Percentiles rank a stretch among this genome's conserved stretches.
phyloP scores from a whole-genome alignment of 2,888 invertebrate genomes.

The Cheilosia soror region DNA sequence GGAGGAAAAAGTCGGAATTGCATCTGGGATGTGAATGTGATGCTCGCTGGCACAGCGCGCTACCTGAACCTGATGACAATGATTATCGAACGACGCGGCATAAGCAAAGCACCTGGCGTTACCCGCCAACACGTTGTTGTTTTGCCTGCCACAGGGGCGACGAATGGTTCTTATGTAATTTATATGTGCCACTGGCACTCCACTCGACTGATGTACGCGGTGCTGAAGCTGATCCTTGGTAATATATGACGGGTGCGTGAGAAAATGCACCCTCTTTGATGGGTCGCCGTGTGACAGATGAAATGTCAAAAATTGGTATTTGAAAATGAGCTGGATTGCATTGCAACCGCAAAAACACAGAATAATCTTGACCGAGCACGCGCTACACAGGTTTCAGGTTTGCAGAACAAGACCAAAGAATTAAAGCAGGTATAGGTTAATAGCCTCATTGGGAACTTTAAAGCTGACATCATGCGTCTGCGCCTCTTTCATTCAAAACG shows the following conservation, averaged over 20 bases:
- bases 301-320: constrained; percentile 5
- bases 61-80: constrained; percentile 66
- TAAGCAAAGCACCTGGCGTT: constrained; percentile 67
- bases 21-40: constrained; percentile 11
- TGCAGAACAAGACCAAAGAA: too few species aligned
- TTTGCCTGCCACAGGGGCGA: constrained; percentile 35
- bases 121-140: constrained; percentile 62
- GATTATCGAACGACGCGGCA: constrained; percentile 57
- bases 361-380: too few species aligned
- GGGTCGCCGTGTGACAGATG: constrained; percentile 2
- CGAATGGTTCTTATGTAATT: constrained; percentile 50
- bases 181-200: constrained; percentile 2
- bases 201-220: neutral
- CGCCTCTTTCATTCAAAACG: neutral
- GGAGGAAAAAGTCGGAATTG: constrained; percentile 12
- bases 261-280: constrained; percentile 26
- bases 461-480: neutral
- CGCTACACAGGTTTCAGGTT: too few species aligned
- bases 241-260: constrained; percentile 32
- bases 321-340: neutral
- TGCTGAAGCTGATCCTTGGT: constrained; percentile 9
- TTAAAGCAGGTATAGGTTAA: too few species aligned
- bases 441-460: neutral
- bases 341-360: neutral
- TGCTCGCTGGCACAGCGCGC: constrained; percentile 10